These are phyloP conservation scores for Tokudaia muenninki DNA, from an alignment of 2,797 vertebrate species.

Conservation along the genomic window DNA sequence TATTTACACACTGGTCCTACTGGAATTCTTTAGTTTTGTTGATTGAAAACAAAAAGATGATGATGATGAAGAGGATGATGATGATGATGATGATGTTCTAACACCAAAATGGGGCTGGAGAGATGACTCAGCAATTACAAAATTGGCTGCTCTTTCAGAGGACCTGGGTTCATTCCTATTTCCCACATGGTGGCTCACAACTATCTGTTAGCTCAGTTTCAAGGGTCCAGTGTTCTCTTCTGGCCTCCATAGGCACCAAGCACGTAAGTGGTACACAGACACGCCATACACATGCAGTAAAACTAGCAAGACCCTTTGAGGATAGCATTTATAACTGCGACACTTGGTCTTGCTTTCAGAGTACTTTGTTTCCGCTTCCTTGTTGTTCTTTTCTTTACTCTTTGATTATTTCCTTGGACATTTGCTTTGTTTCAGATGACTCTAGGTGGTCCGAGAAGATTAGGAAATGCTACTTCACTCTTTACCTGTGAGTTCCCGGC, in stretches of 20 bases:
- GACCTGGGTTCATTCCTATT: not conserved
- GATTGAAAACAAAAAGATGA: too few species aligned
- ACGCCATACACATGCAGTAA: not conserved
- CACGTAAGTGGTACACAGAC: not conserved
- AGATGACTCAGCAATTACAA: not conserved
- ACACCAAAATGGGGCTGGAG: not conserved
- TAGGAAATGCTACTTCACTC: not conserved
- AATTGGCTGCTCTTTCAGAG: not conserved
- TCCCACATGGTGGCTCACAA: not conserved
- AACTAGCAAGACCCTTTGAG: not conserved
- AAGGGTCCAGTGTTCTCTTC: not conserved
- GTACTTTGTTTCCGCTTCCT: constrained; percentile 54
- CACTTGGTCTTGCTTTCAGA: constrained; percentile 28
- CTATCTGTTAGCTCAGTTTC: not conserved
- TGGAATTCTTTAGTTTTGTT: not conserved
- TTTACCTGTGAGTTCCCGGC: constrained; percentile 22
- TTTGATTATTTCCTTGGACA: not conserved
- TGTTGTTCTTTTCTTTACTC: constrained; percentile 54
- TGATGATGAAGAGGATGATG: not conserved
- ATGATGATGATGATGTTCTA: not conserved
- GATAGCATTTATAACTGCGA: constrained; percentile 31
- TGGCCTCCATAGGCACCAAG: not conserved
- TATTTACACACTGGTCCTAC: not conserved
- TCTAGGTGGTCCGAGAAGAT: constrained; percentile 38
- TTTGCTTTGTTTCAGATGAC: constrained; percentile 58